Percentiles rank a stretch among this genome's conserved stretches.
These are phyloP conservation scores for Tetranychus urticae DNA, from an alignment of 1,140 invertebrate genomes.

Conservation along the genomic window DNA sequence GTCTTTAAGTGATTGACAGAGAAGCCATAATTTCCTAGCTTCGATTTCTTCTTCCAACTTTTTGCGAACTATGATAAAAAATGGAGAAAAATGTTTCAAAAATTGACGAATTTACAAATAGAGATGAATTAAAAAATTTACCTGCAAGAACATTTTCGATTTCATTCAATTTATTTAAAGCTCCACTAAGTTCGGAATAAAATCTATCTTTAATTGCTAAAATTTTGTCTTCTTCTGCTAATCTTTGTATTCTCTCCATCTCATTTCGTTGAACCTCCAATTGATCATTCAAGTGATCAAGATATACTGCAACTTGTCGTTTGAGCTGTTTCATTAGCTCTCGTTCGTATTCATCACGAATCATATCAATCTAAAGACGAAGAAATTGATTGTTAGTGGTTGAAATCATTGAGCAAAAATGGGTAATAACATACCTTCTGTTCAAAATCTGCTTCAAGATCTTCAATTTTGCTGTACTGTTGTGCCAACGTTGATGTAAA, in stretches of 20 bases:
- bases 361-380: slow-evolving; percentile 28
- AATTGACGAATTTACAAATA: background rate
- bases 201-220: slow-evolving; percentile 37
- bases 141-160: slow-evolving; percentile 63
- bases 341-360: slow-evolving; percentile 37
- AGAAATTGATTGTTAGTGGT: background rate
- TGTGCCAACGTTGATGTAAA: background rate
- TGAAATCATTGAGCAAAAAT: background rate
- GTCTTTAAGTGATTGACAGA: slow-evolving; percentile 37
- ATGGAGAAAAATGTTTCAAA: background rate
- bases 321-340: slow-evolving; percentile 50
- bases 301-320: slow-evolving; percentile 51
- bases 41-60: slow-evolving; percentile 46
- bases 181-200: slow-evolving; percentile 48
- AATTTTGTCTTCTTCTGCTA: slow-evolving; percentile 36
- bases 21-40: slow-evolving; percentile 69
- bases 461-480: background rate
- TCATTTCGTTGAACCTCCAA: slow-evolving; percentile 43
- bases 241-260: slow-evolving; percentile 33
- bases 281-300: slow-evolving; percentile 45
- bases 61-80: slow-evolving; percentile 34
- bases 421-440: background rate
- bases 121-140: slow-evolving; percentile 24
- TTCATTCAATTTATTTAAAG: slow-evolving; percentile 58
- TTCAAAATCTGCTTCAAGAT: background rate